Conservation (phyloP, 2,888 invertebrate species). For the Euproctis similis region DNA sequence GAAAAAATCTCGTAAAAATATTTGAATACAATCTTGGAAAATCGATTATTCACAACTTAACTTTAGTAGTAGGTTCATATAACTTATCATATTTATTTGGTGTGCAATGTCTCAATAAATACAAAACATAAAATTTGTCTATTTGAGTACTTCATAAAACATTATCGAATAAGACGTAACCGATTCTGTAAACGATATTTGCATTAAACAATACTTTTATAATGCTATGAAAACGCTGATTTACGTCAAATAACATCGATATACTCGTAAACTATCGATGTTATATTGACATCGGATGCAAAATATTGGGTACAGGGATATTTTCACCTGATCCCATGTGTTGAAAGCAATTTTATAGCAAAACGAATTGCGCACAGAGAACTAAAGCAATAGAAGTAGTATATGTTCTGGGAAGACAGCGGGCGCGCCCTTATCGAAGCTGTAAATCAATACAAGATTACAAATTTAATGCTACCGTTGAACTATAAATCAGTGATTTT, state of each 20-base stretch:
- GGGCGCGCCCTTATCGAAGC: conserved; percentile 63
- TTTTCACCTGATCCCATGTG: conserved; percentile 28
- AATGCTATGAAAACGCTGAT: too few species aligned
- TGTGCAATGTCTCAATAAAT: too few species aligned
- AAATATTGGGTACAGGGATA: conserved; percentile 17
- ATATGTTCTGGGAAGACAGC: conserved; percentile 60
- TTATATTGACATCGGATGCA: conserved; percentile 20
- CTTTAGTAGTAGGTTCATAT: too few species aligned
- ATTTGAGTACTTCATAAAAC: conserved; percentile 14
- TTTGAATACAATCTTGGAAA: too few species aligned
- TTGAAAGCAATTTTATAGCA: conserved; percentile 51
- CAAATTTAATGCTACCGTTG: conserved; percentile 76
- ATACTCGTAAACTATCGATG: conserved; percentile 22
- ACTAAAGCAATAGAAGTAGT: conserved; percentile 40
- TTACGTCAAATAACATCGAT: conserved; percentile 26
- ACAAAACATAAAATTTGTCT: too few species aligned
- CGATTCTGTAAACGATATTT: conserved; percentile 10
- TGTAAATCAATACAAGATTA: conserved; percentile 76
- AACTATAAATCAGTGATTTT: conserved; percentile 72
- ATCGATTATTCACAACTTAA: too few species aligned
- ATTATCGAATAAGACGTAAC: conserved; percentile 9
- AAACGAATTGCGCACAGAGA: conserved; percentile 33
- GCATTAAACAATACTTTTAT: too few species aligned
- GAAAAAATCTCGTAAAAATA: too few species aligned
- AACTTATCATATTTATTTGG: too few species aligned